Evolutionary conservation across 2,797 vertebrate genomes (phyloP), one percentile per base, ranked within the genome.

Genomic region (Anableps anableps): DNA sequence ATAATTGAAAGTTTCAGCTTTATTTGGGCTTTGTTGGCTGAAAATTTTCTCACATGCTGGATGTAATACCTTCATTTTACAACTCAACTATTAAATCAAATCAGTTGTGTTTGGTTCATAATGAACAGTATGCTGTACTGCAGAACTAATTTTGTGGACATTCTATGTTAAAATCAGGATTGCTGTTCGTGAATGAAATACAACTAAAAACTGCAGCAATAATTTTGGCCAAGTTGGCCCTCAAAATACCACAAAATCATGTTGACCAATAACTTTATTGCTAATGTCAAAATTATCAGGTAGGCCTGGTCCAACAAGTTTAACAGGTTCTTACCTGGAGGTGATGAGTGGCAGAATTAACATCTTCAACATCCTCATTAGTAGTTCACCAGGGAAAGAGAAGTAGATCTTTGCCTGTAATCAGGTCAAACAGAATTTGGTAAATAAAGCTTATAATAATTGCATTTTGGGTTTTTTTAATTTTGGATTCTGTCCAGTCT

Each of bases 291-390:
- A 23, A 34, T 31, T 34, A 75, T 70, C 31, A 38, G 1, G 2
- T 68, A 21, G 43, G 43, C 17, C 19, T 51, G 38, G 26, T 47
- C 29, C 2, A 29, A 45, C 4, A 14, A 31, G 31, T 48, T 71
- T 23, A 62, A 10, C 6, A 14, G 16, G 48, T 26, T n/a, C 62
- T 88, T 92, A 97, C 97, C 97, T 98, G 90, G 97, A 97, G 26
- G 97, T 98, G 91, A 98, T 97, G 79, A 98, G 96, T 2, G 97
- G 97, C 80, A 98, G 91, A 88, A 98, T 98, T 75, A 98, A 83
- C 97, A 98, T 98, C 93, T 97, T 98, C 78, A 98, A 51, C 97
- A 97, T 97, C 91, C 97, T 95, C 97, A 98, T 97, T 77, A 98
- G 94, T 48, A 98, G 94, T 74, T 98, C 97, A 85, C 97, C 97